Evolutionary conservation across 2,888 invertebrate genomes (phyloP).

Genomic region (Drosophila mayaguana): DNA sequence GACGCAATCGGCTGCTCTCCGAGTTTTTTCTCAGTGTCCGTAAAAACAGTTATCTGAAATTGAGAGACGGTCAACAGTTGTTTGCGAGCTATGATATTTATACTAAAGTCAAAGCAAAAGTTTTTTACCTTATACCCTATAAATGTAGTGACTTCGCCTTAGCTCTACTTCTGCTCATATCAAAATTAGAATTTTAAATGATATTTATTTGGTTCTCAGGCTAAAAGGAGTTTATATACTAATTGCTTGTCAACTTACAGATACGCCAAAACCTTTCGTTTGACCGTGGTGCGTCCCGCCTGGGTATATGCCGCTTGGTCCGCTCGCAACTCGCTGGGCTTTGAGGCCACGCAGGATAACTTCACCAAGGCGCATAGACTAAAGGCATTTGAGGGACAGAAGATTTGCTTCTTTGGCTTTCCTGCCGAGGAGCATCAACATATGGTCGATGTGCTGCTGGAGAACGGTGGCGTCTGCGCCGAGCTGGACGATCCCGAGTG

Average conservation of each 20-base stretch:
- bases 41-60: no score
- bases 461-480: constrained; percentile 93
- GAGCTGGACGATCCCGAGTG: constrained; percentile 92
- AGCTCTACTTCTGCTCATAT: neutral
- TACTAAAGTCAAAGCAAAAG: neutral
- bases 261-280: constrained; percentile 95
- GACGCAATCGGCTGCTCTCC: no score
- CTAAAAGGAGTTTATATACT: neutral
- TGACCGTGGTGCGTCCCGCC: constrained; percentile 93
- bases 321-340: constrained; percentile 89
- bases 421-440: constrained; percentile 95
- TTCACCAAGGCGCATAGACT: constrained; percentile 90
- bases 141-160: no score
- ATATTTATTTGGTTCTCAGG: neutral
- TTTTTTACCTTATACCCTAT: no score
- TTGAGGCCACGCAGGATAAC: constrained; percentile 89
- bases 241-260: constrained; percentile 49
- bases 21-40: no score
- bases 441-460: constrained; percentile 94
- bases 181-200: neutral
- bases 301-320: constrained; percentile 97
- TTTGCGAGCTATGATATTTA: neutral
- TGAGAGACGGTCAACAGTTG: no score
- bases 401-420: constrained; percentile 95
- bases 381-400: constrained; percentile 94